Percentiles rank a stretch among this genome's conserved stretches.
phyloP scores from a whole-genome alignment of 1,140 invertebrate genomes.

The Solenopsis fugax region DNA sequence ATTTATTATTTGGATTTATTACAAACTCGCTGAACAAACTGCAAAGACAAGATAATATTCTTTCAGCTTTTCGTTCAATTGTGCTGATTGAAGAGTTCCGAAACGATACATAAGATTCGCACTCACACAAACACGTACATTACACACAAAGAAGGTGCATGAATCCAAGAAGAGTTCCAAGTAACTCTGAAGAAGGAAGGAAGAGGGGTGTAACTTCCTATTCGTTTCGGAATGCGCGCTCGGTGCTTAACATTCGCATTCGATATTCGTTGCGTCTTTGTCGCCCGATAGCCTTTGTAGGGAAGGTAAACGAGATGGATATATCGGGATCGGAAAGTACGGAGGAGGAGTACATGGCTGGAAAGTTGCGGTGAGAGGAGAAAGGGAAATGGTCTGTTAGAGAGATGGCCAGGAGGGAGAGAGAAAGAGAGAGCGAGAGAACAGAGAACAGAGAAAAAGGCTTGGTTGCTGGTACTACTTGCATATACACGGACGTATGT shows the following conservation, averaged over 20 bases:
- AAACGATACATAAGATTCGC: background rate
- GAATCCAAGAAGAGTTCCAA: background rate
- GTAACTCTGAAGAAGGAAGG: background rate
- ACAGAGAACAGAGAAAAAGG: slow-evolving; percentile 42
- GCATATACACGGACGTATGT: slow-evolving; percentile 37
- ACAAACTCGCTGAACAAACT: background rate
- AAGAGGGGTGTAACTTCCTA: slow-evolving; percentile 21
- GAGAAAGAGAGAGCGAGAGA: background rate
- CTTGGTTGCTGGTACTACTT: slow-evolving; percentile 16
- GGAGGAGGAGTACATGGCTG: background rate
- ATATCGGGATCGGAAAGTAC: slow-evolving; percentile 9
- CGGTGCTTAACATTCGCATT: slow-evolving; percentile 51
- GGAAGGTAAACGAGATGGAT: background rate
- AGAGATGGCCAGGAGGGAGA: background rate
- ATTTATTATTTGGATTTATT: background rate
- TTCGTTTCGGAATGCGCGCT: slow-evolving; percentile 46
- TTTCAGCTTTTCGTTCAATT: background rate
- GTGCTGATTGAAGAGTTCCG: background rate
- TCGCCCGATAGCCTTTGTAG: background rate
- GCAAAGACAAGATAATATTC: background rate
- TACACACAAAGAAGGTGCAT: background rate
- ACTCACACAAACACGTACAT: background rate
- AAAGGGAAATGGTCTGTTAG: slow-evolving; percentile 10
- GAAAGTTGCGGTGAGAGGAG: slow-evolving; percentile 28
- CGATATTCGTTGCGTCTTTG: slow-evolving; percentile 27